Conservation (phyloP, 2,797 vertebrate genomes). For the Sciaenops ocellatus region DNA sequence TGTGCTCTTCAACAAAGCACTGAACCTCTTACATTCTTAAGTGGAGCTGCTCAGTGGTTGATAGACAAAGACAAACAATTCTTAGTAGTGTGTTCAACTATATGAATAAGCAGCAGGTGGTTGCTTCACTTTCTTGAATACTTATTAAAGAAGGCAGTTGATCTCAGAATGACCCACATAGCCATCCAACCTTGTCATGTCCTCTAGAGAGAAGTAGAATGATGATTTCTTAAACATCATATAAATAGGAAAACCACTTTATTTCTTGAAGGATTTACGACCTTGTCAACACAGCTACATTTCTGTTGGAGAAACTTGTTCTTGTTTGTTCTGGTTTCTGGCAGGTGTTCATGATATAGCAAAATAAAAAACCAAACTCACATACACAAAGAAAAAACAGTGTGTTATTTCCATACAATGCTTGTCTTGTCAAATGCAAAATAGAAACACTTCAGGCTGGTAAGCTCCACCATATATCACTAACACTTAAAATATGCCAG, state of each 20-base stretch:
- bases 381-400: neutral
- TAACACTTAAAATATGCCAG: neutral
- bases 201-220: neutral
- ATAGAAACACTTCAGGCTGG: neutral
- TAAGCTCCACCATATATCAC: neutral
- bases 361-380: neutral
- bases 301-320: neutral
- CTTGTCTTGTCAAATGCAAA: neutral
- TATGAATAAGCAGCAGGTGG: conserved; percentile 18
- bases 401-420: neutral
- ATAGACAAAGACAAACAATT: conserved; percentile 27
- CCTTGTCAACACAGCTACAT: neutral
- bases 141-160: neutral
- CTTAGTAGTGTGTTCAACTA: conserved; percentile 12
- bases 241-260: neutral
- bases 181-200: neutral
- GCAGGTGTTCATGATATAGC: neutral
- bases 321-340: neutral
- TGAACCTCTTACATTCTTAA: conserved; percentile 23
- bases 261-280: neutral
- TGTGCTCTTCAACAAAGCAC: conserved; percentile 28
- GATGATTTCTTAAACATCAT: neutral
- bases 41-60: conserved; percentile 10
- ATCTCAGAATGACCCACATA: neutral
- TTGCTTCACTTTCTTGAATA: conserved; percentile 11